phyloP scores from a whole-genome alignment of 2,888 invertebrate species.

The Coelinius sp. region DNA sequence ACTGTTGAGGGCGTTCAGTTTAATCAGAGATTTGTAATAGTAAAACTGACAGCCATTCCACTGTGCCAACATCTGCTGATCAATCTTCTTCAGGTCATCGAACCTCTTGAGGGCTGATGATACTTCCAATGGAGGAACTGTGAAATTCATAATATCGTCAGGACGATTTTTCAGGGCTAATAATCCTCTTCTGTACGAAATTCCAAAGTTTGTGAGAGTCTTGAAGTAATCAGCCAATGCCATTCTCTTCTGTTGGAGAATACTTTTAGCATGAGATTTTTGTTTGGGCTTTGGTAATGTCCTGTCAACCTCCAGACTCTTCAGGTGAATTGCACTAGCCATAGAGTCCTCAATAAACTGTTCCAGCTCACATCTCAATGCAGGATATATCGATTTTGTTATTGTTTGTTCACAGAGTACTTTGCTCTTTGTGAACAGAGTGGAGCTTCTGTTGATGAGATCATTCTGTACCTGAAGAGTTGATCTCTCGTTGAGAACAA shows the following conservation, averaged over 20 bases:
- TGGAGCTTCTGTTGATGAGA: conserved; percentile 69
- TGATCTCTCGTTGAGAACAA: conserved; percentile 6
- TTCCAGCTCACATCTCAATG: conserved; percentile 77
- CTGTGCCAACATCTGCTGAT: conserved; percentile 73
- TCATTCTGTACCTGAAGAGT: conserved; percentile 40
- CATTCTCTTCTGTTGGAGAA: conserved; percentile 88
- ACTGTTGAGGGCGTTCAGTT: conserved; percentile 77
- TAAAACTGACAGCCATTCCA: conserved; percentile 85
- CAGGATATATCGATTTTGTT: conserved; percentile 74
- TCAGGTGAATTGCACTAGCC: conserved; percentile 79
- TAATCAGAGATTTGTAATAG: conserved; percentile 80
- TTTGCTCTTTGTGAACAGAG: conserved; percentile 76
- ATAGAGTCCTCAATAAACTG: conserved; percentile 78
- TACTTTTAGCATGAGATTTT: conserved; percentile 83
- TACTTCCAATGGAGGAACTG: conserved; percentile 81
- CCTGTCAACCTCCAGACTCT: conserved; percentile 74
- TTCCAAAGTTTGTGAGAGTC: conserved; percentile 79
- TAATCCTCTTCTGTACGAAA: conserved; percentile 87
- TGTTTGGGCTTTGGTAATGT: conserved; percentile 79
- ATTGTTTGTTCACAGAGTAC: conserved; percentile 78
- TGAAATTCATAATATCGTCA: conserved; percentile 75
- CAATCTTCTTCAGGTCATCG: conserved; percentile 67
- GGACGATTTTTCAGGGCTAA: conserved; percentile 61
- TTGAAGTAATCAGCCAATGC: conserved; percentile 90
- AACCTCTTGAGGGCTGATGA: conserved; percentile 74